Conservation (phyloP, 2,888 invertebrate species). For the Laspeyria flexula region DNA sequence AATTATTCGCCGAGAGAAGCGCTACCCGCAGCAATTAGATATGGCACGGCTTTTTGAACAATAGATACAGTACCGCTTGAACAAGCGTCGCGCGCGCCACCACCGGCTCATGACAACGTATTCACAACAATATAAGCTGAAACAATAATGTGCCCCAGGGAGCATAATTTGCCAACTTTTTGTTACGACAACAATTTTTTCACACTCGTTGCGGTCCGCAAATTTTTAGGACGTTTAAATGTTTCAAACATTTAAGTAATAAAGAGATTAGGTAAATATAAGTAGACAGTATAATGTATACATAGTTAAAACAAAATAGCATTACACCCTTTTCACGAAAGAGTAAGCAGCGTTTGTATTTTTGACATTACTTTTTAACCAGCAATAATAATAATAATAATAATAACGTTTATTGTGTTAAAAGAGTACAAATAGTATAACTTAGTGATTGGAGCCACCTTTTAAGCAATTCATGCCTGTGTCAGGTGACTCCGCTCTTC, state of each 20-base stretch:
- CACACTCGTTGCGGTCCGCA: neutral
- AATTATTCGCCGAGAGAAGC: constrained; percentile 51
- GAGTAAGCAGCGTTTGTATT: no score
- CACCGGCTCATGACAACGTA: constrained; percentile 35
- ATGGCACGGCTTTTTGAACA: constrained; percentile 52
- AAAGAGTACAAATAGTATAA: no score
- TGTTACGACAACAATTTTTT: constrained; percentile 12
- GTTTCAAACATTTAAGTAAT: neutral
- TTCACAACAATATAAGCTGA: constrained; percentile 42
- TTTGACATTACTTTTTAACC: no score
- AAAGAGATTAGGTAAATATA: neutral
- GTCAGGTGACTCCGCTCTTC: no score
- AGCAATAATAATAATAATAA: no score
- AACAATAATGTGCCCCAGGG: constrained; percentile 34
- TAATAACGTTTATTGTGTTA: no score
- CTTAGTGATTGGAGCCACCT: no score
- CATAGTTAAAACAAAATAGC: no score
- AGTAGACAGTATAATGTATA: no score
- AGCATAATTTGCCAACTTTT: constrained; percentile 33
- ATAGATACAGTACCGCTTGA: constrained; percentile 44
- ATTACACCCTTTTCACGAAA: no score
- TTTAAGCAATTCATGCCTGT: no score
- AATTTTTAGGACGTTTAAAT: constrained; percentile 2
- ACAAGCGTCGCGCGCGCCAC: constrained; percentile 25
- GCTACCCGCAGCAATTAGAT: constrained; percentile 56